Evolutionary conservation across 2,797 vertebrate genomes (phyloP).

Genomic region (Halcyon smyrnensis): DNA sequence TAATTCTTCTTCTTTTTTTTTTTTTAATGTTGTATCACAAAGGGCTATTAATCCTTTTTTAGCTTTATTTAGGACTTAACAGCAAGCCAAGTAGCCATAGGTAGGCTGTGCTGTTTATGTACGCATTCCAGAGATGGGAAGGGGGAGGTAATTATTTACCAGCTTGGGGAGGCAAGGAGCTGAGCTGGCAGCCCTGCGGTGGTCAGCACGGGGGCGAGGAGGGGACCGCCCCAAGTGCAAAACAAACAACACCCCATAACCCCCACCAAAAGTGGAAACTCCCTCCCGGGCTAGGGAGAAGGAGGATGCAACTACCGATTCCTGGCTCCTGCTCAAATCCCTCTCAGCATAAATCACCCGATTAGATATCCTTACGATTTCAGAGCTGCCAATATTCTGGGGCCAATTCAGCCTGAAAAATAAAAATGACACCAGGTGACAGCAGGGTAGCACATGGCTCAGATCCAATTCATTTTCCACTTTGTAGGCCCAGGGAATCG

Average conservation of each 20-base stretch:
- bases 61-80: constrained; percentile 83
- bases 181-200: not conserved
- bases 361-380: constrained; percentile 72
- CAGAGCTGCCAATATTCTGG: constrained; percentile 73
- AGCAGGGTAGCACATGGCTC: constrained; percentile 66
- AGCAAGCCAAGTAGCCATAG: constrained; percentile 65
- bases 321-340: constrained; percentile 61
- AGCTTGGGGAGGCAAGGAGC: not conserved
- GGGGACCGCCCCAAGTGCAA: not conserved
- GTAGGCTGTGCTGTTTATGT: constrained; percentile 57
- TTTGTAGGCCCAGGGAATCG: constrained; percentile 61
- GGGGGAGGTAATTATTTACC: constrained; percentile 51
- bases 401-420: constrained; percentile 69
- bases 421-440: constrained; percentile 75
- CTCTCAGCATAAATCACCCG: constrained; percentile 65
- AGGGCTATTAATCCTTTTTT: constrained; percentile 81
- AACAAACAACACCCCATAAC: not conserved
- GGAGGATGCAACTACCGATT: not conserved
- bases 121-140: constrained; percentile 43
- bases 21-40: constrained; percentile 77
- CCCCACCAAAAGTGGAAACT: not conserved
- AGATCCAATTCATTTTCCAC: constrained; percentile 71
- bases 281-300: not conserved
- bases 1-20: constrained; percentile 74
- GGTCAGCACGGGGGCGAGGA: fast-evolving